Conservation (phyloP, 2,113 vertebrate species). For the Leuciscus idus region DNA sequence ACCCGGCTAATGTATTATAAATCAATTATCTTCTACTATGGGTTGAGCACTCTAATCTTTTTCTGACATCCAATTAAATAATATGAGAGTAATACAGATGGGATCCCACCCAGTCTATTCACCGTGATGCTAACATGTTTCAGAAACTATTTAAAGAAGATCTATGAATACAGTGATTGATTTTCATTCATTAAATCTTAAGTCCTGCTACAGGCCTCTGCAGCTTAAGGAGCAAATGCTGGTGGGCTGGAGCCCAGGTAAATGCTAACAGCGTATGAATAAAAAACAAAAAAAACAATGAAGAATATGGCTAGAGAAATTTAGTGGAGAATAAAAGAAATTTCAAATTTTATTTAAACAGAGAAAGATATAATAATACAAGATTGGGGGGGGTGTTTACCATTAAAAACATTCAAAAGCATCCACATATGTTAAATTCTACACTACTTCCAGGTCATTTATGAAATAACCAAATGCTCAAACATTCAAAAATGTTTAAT, state of each 20-base stretch:
- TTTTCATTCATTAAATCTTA: constrained; percentile 36
- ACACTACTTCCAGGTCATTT: background rate
- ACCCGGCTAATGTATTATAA: constrained; percentile 66
- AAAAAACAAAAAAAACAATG: no score
- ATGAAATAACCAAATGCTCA: background rate
- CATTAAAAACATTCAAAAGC: background rate
- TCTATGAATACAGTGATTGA: constrained; percentile 41
- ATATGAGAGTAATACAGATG: constrained; percentile 50
- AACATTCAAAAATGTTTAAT: no score
- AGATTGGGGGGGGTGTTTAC: background rate
- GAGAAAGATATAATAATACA: background rate
- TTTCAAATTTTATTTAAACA: background rate
- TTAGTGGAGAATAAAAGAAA: background rate
- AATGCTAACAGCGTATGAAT: background rate
- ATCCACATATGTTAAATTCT: background rate
- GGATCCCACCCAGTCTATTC: constrained; percentile 47
- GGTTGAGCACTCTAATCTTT: constrained; percentile 56
- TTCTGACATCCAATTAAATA: constrained; percentile 60
- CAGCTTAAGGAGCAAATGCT: background rate
- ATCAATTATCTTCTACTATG: constrained; percentile 69
- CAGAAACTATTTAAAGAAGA: constrained; percentile 49
- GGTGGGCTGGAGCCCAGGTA: background rate
- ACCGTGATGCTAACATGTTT: constrained; percentile 36
- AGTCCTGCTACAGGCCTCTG: constrained; percentile 16
- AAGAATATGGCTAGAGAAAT: background rate